phyloP scores from a whole-genome alignment of 2,113 vertebrate genomes.

The Panthera uncia region DNA sequence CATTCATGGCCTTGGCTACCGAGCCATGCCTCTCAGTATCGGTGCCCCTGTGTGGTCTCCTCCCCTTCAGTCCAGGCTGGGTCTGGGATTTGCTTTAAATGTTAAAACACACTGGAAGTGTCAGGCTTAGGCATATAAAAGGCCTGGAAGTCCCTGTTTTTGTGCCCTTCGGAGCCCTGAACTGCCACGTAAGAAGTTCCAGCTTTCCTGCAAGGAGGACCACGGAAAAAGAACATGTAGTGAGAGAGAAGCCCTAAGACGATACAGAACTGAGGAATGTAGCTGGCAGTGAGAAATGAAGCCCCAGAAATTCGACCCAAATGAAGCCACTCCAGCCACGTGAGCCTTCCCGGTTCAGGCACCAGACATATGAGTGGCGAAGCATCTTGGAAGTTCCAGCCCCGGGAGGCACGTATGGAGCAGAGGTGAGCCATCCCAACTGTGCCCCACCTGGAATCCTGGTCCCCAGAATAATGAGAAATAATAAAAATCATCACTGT shows the following conservation, averaged over 20 bases:
- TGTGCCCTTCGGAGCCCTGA: not conserved
- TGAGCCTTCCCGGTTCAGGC: not conserved
- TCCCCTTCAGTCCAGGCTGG: not conserved
- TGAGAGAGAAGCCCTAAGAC: not conserved
- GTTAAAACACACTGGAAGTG: not conserved
- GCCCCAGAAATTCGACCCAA: not conserved
- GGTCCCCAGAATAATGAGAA: not conserved
- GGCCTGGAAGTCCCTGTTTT: not conserved
- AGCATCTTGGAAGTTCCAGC: not conserved
- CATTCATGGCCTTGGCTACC: not conserved
- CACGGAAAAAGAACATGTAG: not conserved
- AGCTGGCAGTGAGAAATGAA: not conserved
- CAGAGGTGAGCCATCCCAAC: not conserved
- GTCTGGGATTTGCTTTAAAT: not conserved
- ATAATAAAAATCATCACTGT: not conserved
- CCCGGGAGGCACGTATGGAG: too few relatives aligned
- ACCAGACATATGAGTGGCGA: not conserved
- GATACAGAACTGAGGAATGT: not conserved
- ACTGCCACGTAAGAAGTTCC: not conserved
- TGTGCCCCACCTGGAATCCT: not conserved
- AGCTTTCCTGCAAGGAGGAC: not conserved
- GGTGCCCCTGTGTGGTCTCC: too few relatives aligned
- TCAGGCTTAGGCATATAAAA: not conserved
- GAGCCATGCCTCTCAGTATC: not conserved
- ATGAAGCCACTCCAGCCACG: not conserved